Conservation (phyloP, 2,888 invertebrate species). For the Conops quadrifasciatus region DNA sequence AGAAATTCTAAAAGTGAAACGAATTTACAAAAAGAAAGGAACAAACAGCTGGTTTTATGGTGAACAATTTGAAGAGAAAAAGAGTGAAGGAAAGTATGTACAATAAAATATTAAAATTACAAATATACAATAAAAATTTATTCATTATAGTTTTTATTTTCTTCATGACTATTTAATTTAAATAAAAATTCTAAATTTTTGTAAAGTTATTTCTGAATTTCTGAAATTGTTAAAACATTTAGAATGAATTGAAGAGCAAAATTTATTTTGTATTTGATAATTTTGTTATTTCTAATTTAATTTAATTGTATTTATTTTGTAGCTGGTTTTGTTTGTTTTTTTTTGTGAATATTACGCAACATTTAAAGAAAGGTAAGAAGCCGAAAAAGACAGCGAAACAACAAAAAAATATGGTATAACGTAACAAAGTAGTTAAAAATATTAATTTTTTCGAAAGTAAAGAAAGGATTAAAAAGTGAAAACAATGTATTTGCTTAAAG, state of each 20-base stretch:
- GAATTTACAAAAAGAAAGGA: too few relatives aligned
- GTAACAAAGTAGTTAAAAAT: slow-evolving; percentile 2
- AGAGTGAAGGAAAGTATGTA: slow-evolving; percentile 1
- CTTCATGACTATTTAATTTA: too few relatives aligned
- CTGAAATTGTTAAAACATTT: too few relatives aligned
- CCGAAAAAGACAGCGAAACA: slow-evolving; percentile 10
- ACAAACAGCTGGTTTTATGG: too few relatives aligned
- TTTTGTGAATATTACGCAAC: slow-evolving; percentile 23
- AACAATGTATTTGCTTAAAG: too few relatives aligned
- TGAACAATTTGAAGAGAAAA: too few relatives aligned
- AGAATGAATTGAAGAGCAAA: too few relatives aligned
- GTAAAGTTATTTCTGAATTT: too few relatives aligned
- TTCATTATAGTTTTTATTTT: too few relatives aligned
- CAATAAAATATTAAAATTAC: neutral
- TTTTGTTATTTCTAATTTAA: slow-evolving; percentile 7
- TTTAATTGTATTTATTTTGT: slow-evolving; percentile 37
- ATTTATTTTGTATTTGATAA: neutral
- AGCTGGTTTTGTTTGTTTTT: slow-evolving; percentile 23
- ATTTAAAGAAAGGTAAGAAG: slow-evolving; percentile 29
- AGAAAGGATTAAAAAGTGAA: slow-evolving; percentile 9
- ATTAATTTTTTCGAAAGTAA: slow-evolving; percentile 15
- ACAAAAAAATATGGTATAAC: slow-evolving; percentile 26
- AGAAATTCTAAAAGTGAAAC: too few relatives aligned
- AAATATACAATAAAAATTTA: too few relatives aligned
- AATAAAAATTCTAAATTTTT: too few relatives aligned